A percentile compares a stretch with the other conserved stretches of the same genome.
Conservation (phyloP, 2,113 vertebrate genomes). For the Ceyx margarethae region DNA sequence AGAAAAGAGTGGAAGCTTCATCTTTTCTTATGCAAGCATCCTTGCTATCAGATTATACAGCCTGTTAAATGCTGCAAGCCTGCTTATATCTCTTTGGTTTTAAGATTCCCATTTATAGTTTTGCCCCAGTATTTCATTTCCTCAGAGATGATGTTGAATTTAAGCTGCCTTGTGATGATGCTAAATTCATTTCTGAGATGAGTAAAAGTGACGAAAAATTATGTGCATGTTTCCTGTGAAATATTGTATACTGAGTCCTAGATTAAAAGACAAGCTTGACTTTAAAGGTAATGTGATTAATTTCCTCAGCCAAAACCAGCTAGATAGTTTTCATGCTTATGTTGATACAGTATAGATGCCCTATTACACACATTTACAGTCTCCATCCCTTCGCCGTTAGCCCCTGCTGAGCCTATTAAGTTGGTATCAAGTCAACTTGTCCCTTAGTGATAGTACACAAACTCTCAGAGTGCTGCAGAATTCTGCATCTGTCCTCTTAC, state of each 20-base stretch:
- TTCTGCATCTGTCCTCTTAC: constrained; percentile 84
- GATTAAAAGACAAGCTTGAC: constrained; percentile 12
- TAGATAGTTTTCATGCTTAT: constrained; percentile 15
- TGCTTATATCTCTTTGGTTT: neutral
- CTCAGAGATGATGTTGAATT: constrained; percentile 20
- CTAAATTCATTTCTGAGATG: constrained; percentile 33
- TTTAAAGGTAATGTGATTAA: constrained; percentile 22
- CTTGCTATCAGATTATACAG: neutral
- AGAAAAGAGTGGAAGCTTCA: neutral
- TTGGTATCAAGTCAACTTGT: constrained; percentile 69
- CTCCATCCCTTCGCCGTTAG: constrained; percentile 11
- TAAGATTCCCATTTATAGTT: constrained; percentile 29
- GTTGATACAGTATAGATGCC: neutral
- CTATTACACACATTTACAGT: constrained; percentile 16
- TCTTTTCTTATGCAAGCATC: neutral
- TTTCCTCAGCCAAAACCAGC: neutral
- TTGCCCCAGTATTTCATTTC: constrained; percentile 42
- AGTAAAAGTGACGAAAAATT: constrained; percentile 55
- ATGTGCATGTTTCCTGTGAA: constrained; percentile 26
- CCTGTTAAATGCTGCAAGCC: neutral
- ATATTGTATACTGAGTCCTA: neutral
- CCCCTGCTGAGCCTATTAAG: constrained; percentile 74
- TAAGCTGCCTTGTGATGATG: constrained; percentile 46
- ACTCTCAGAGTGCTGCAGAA: constrained; percentile 80
- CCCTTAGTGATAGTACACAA: constrained; percentile 80